These are phyloP conservation scores for Isaurus tuberculatus DNA, from an alignment of 92 coral and sea anemone species.

Conservation along the genomic window DNA sequence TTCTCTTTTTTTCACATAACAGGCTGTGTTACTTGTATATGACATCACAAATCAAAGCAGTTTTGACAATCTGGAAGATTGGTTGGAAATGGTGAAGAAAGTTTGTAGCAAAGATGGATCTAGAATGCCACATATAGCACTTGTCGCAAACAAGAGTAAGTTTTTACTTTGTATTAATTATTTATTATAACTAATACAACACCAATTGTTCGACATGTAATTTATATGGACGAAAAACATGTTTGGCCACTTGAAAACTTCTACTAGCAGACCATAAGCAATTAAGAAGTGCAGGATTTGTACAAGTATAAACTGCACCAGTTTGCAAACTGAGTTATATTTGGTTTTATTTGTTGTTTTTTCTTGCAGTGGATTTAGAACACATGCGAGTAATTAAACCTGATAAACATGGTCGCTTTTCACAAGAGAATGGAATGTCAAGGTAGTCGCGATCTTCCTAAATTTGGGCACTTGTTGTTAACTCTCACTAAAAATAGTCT, in stretches of 20 bases:
- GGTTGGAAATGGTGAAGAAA: slow-evolving; percentile 91
- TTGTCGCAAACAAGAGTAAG: slow-evolving; percentile 95
- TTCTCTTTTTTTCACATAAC: slow-evolving; percentile 5
- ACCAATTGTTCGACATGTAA: too few species aligned
- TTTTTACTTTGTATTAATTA: background rate
- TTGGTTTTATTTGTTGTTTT: background rate
- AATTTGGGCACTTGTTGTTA: too few species aligned
- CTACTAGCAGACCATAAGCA: too few species aligned
- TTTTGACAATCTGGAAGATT: slow-evolving; percentile 98
- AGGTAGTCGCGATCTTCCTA: slow-evolving; percentile 61
- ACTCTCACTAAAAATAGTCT: too few species aligned
- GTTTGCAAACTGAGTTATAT: too few species aligned
- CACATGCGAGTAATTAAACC: slow-evolving; percentile 91
- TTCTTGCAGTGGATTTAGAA: slow-evolving; percentile 80
- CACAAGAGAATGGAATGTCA: slow-evolving; percentile 94
- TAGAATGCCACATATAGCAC: slow-evolving; percentile 84
- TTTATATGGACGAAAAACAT: too few species aligned
- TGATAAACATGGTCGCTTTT: slow-evolving; percentile 92
- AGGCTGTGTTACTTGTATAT: slow-evolving; percentile 93
- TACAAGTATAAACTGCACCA: too few species aligned
- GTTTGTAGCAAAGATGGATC: slow-evolving; percentile 80
- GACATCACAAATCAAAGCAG: slow-evolving; percentile 95
- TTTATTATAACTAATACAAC: background rate
- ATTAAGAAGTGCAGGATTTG: too few species aligned
- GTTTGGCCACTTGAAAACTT: too few species aligned